Evolutionary conservation across 2,113 vertebrate genomes (phyloP).

Genomic region (Calonectris borealis): DNA sequence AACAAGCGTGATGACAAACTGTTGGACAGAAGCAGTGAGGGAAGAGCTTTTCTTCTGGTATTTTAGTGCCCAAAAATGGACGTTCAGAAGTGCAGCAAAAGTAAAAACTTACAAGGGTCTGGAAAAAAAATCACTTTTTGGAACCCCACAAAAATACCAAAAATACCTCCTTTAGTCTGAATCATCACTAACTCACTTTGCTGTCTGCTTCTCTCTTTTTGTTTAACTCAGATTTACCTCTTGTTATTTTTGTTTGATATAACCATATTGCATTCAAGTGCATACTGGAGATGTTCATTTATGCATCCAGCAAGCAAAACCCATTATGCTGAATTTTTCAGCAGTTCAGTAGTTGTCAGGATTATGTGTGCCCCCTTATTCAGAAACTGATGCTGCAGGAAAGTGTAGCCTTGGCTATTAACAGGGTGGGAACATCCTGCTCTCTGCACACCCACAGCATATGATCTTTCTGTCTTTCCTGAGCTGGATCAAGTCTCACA

Average conservation of each 20-base stretch:
- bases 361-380: neutral
- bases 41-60: neutral
- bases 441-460: neutral
- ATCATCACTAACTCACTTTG: neutral
- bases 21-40: constrained; percentile 12
- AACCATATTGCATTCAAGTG: neutral
- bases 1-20: constrained; percentile 36
- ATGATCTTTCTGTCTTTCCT: constrained; percentile 22
- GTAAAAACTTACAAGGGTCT: neutral
- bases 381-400: neutral
- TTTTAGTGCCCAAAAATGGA: neutral
- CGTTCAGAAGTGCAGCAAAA: neutral
- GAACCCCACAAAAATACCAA: neutral
- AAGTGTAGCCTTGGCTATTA: neutral
- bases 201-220: neutral
- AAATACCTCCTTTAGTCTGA: neutral
- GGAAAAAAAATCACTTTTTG: neutral
- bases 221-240: neutral
- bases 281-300: neutral
- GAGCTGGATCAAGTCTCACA: neutral
- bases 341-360: neutral
- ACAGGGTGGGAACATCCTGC: constrained; percentile 25
- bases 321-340: neutral
- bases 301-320: neutral
- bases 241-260: neutral